Evolutionary conservation across 2,888 invertebrate genomes (phyloP).

Genomic region (Monopis laevigella): DNA sequence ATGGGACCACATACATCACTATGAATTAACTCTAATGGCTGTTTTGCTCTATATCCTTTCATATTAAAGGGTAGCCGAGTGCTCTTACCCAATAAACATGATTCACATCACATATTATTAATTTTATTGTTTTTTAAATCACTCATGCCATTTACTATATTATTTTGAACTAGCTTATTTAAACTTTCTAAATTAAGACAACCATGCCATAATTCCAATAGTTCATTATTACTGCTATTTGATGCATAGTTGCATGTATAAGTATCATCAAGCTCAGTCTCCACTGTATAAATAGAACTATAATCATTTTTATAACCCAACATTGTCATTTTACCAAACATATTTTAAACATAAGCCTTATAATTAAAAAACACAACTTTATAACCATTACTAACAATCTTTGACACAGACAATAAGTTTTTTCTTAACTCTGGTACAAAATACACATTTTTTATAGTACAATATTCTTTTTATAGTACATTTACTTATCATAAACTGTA

Average conservation of each 20-base stretch:
- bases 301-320: slow-evolving; percentile 13
- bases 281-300: too few relatives aligned
- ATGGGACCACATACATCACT: slow-evolving; percentile 16
- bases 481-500: slow-evolving; percentile 1
- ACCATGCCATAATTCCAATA: slow-evolving; percentile 9
- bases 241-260: background rate
- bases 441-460: slow-evolving; percentile 15
- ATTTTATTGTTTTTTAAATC: background rate
- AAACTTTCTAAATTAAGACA: slow-evolving; percentile 11
- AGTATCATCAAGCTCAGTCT: background rate
- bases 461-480: background rate
- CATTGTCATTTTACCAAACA: slow-evolving; percentile 6
- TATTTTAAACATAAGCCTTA: slow-evolving; percentile 14
- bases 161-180: background rate
- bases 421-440: slow-evolving; percentile 13
- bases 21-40: slow-evolving; percentile 3
- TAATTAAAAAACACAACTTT: slow-evolving; percentile 13
- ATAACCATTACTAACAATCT: slow-evolving; percentile 12
- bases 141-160: slow-evolving; percentile 11
- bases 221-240: background rate
- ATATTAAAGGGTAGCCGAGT: background rate
- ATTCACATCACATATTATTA: background rate
- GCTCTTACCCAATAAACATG: background rate
- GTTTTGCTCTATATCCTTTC: slow-evolving; percentile 1
- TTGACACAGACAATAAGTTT: slow-evolving; percentile 15